These are phyloP conservation scores for Adrianichthys oophorus DNA, from an alignment of 2,797 vertebrate species.

Conservation along the genomic window DNA sequence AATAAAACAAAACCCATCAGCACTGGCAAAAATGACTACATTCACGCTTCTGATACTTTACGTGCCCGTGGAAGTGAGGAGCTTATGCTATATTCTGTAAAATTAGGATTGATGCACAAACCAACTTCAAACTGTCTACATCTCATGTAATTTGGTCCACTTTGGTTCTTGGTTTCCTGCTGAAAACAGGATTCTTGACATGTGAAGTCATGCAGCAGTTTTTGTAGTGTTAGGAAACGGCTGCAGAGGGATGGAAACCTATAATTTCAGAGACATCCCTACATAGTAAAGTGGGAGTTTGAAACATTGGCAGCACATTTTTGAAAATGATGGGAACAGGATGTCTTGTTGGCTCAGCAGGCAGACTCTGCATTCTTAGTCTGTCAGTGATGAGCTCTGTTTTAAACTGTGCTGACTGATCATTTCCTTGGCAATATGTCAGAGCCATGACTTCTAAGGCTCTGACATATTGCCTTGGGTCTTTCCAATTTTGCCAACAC, in stretches of 20 bases:
- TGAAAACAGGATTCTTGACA: neutral
- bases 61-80: neutral
- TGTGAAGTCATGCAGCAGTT: constrained; percentile 3
- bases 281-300: constrained; percentile 9
- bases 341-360: constrained; percentile 34
- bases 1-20: constrained; percentile 11
- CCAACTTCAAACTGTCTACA: neutral
- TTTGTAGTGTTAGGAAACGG: constrained; percentile 5
- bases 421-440: constrained; percentile 56
- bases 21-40: neutral
- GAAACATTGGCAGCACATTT: constrained; percentile 12
- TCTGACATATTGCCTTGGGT: constrained; percentile 59
- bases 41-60: constrained; percentile 2
- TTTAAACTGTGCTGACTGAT: constrained; percentile 65
- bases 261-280: constrained; percentile 12
- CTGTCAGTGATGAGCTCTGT: constrained; percentile 39
- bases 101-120: neutral
- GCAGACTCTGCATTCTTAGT: constrained; percentile 52
- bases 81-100: constrained; percentile 1
- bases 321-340: constrained; percentile 23
- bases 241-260: constrained; percentile 5
- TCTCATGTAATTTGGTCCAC: neutral
- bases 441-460: constrained; percentile 52
- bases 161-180: neutral
- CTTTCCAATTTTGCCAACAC: constrained; percentile 59